Base-by-base conservation (phyloP, 1,140 invertebrate species). In the Conus betulinus region DNA sequence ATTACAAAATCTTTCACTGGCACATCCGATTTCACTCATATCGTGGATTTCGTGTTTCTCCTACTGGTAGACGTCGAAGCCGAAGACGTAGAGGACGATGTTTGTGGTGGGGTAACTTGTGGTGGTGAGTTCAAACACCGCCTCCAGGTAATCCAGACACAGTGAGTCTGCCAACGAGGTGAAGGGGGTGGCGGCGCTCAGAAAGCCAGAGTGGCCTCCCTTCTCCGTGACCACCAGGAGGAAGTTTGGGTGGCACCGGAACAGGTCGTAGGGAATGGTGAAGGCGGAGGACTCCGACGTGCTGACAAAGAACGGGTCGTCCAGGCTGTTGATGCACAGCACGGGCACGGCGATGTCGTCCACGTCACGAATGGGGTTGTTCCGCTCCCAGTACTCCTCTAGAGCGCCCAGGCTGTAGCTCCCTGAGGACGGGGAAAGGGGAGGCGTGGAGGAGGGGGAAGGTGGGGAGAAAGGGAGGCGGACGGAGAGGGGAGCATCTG, bases 321-420 rank as follows among this genome's bases (percentile, higher is more conserved):
- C 94, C 74, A 89, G 23, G 84, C 92, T 93, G 88, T 92, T 94
- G 20, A 95, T 91, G 88, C 91, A 93, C 81, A 95, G 81, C 15
- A 95, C 88, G n/a, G 94, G 94, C 10, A 93, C 91, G 0, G 93
- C 91, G 51, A 95, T 94, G 71, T 94, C 93, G 88, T 94, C 93
- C 17, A 93, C 93, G 85, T 95, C 93, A 4, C 94, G 88, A 81
- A 94, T 90, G 13, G 94, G 94, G 74, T 93, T 92, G 87, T 94
- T 94, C 57, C 90, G 87, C 74, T 93, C 91, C 92, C 93, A 93
- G 89, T 92, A 95, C 55, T 92, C 82, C 13, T 94, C 93, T 74
- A 92, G 86, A 51, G 27, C 57, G 25, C 51, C 20, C 67, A 52
- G 39, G 15, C 51, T 76, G 25, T 17, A 2, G n/a, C 39, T 39